phyloP scores from a whole-genome alignment of 2,113 vertebrate genomes.

The Pollachius pollachius region DNA sequence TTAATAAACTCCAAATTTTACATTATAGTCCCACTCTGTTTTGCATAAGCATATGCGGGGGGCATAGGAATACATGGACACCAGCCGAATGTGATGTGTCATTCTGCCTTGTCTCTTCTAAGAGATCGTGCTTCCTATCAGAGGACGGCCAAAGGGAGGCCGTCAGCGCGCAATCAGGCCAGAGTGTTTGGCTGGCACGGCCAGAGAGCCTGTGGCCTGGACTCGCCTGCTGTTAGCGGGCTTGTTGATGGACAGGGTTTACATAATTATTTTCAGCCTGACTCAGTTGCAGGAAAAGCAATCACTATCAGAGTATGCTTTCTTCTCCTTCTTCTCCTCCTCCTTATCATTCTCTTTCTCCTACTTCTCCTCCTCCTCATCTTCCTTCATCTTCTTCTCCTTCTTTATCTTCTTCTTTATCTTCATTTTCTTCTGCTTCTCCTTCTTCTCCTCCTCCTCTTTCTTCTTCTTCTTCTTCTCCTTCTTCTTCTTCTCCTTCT shows the following conservation, averaged over 20 bases:
- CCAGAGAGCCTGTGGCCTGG: slow-evolving; percentile 28
- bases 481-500: slow-evolving; percentile 49
- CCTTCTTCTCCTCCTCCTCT: no score
- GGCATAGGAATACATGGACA: not conserved
- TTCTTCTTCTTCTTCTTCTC: slow-evolving; percentile 29
- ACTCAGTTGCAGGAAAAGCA: slow-evolving; percentile 60
- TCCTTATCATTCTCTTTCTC: no score
- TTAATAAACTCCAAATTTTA: not conserved
- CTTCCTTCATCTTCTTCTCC: no score
- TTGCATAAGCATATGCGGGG: not conserved
- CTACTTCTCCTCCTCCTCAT: no score
- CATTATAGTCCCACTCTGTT: not conserved
- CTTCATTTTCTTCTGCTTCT: no score
- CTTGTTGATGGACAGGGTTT: slow-evolving; percentile 48
- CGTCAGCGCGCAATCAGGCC: slow-evolving; percentile 50
- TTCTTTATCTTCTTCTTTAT: slow-evolving; percentile 35
- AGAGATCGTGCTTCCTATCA: slow-evolving; percentile 14
- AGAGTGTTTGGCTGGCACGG: slow-evolving; percentile 41
- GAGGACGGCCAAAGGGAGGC: slow-evolving; percentile 39
- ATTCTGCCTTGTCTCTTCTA: slow-evolving; percentile 22
- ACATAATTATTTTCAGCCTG: slow-evolving; percentile 48
- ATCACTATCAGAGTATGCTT: slow-evolving; percentile 46
- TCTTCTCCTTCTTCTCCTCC: slow-evolving; percentile 38
- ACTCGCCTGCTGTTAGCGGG: slow-evolving; percentile 44
- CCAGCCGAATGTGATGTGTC: not conserved